Evolutionary conservation across 23 tunicate species (phyloP).

Genomic region (Pegea sp.): DNA sequence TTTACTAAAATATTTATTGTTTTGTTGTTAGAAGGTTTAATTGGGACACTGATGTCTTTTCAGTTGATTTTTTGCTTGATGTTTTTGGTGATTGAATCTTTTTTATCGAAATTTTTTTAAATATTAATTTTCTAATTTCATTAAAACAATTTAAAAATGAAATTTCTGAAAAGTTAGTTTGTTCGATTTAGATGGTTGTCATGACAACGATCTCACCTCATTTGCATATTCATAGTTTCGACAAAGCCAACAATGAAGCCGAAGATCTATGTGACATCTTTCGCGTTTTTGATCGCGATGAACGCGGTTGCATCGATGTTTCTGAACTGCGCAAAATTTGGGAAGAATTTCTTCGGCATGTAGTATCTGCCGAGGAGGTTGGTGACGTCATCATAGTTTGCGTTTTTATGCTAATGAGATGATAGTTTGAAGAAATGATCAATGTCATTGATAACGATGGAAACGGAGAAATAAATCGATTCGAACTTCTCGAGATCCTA

Average conservation of each 20-base stretch:
- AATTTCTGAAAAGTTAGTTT: too few species aligned
- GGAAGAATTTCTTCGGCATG: conserved; percentile 26
- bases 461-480: conserved; percentile 74
- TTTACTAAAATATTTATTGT: too few species aligned
- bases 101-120: too few species aligned
- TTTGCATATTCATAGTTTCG: conserved; percentile 72
- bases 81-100: too few species aligned
- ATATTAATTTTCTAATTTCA: too few species aligned
- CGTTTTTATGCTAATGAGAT: not conserved
- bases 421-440: conserved; percentile 81
- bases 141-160: too few species aligned
- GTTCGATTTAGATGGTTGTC: too few species aligned
- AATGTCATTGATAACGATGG: conserved; percentile 52
- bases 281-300: conserved; percentile 58
- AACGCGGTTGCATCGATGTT: conserved; percentile 57
- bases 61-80: too few species aligned
- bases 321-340: conserved; percentile 52
- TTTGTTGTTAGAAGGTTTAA: too few species aligned
- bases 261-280: conserved; percentile 76
- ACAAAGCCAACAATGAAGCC: conserved; percentile 84
- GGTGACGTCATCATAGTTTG: not conserved
- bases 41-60: too few species aligned
- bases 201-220: too few species aligned
- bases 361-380: conserved; percentile 36
- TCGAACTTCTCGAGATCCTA: conserved; percentile 49